Evolutionary conservation across 1,140 invertebrate species (phyloP), one percentile per base, ranked within the genome.

Genomic region (Halyomorpha halys): DNA sequence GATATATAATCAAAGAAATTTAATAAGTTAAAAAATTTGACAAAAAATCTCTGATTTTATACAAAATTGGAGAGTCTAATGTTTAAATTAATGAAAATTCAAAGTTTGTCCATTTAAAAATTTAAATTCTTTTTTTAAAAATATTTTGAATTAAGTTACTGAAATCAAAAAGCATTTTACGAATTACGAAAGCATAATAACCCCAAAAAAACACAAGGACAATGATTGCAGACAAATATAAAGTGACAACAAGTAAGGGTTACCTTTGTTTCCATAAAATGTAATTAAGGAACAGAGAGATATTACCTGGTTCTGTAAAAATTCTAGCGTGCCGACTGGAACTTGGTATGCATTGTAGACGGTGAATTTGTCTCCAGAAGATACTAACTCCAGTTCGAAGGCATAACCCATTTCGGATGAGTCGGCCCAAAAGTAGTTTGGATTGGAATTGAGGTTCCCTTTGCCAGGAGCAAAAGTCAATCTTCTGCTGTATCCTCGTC

Each of bases 381-480:
- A 80, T 2, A 89, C 76, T 8, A 83, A 80, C 70, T 84, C 80
- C 34, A 88, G 74, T 69, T 85, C 82, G 73, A 90, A 88, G 18
- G 81, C 83, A 71, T 82, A 89, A 44, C 87, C 87, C 71, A 83
- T 81, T 9, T 82, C 81, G 65, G 80, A 75, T 44, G 83, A 87
- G 75, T 90, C 87, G 15, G 84, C 83, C 84, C 86, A 90, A 76
- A 90, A 89, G 71, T 84, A 86, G 71, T 86, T 84, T 15, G 77
- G 75, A 71, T 86, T 86, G 61, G 82, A 77, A 74, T 87, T 88
- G 34, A 84, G 75, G 47, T 78, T 80, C 16, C 78, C 79, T 15
- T 75, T 74, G 44, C 81, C 77, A 6, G 84, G 79, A 68, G 83
- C 79, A 73, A 90, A 89, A 3, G 86, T 89, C 49, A 90, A 77